These are phyloP conservation scores for Parauchenoglanis punctatus DNA, from an alignment of 2,797 vertebrate genomes.

Conservation along the genomic window DNA sequence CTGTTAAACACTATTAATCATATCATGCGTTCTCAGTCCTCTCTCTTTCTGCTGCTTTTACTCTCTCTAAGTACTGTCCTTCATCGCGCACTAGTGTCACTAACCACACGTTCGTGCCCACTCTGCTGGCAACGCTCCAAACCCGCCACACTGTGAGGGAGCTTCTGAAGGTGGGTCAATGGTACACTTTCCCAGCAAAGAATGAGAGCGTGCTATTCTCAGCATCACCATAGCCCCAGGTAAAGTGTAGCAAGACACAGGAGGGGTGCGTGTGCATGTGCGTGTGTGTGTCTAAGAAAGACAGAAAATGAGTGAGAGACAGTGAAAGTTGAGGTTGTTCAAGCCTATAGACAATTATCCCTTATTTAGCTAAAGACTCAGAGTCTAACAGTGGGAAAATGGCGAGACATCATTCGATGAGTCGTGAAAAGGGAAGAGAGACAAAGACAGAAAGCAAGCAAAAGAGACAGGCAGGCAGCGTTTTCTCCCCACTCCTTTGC, in stretches of 20 bases:
- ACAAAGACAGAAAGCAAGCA: constrained; percentile 13
- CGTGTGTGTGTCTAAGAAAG: neutral
- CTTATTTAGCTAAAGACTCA: constrained; percentile 32
- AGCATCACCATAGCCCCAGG: constrained; percentile 59
- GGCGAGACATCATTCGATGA: constrained; percentile 34
- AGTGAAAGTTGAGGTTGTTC: constrained; percentile 21
- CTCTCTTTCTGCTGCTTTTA: constrained; percentile 8
- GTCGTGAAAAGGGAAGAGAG: constrained; percentile 6
- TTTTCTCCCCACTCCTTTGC: constrained; percentile 25
- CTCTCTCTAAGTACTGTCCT: constrained; percentile 49
- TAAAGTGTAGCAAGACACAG: constrained; percentile 51
- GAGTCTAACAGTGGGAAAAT: constrained; percentile 18
- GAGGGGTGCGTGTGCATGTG: constrained; percentile 32
- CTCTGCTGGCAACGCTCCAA: constrained; percentile 52
- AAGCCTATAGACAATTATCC: constrained; percentile 39
- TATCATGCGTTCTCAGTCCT: constrained; percentile 19
- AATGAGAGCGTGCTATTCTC: constrained; percentile 63
- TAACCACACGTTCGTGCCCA: constrained; percentile 50
- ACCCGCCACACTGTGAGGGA: constrained; percentile 46
- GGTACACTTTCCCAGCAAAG: constrained; percentile 59
- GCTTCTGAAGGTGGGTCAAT: constrained; percentile 61
- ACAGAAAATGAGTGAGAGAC: constrained; percentile 1
- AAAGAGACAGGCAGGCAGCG: neutral
- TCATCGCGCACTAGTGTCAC: constrained; percentile 50
- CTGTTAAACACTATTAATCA: constrained; percentile 32